Evolutionary conservation across 2,113 vertebrate species (phyloP).

Genomic region (Chauna torquata): DNA sequence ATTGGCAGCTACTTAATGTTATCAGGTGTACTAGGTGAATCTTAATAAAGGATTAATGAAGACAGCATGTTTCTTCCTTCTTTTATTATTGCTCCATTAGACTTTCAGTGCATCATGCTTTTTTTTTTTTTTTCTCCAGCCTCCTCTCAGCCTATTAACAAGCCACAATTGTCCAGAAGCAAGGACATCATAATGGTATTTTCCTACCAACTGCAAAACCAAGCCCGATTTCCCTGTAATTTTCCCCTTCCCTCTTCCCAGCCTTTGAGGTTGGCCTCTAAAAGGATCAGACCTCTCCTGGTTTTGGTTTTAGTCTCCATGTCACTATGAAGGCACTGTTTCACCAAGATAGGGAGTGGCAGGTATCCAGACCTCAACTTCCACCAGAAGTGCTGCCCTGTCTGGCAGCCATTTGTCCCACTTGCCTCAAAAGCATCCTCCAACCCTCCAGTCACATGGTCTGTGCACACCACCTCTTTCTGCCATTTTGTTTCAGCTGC

Average conservation of each 20-base stretch:
- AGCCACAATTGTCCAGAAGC: not conserved
- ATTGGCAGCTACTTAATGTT: slow-evolving; percentile 22
- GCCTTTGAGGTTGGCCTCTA: not conserved
- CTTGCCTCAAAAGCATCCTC: not conserved
- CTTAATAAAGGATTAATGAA: slow-evolving; percentile 47
- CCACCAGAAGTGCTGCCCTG: rapidly evolving
- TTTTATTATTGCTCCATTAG: slow-evolving; percentile 6
- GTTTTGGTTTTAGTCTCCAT: not conserved
- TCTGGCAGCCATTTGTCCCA: not conserved
- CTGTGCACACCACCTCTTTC: not conserved
- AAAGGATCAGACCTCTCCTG: not conserved
- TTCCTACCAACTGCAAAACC: not conserved
- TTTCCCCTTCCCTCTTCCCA: not conserved
- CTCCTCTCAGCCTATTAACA: not conserved
- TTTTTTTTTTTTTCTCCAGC: not conserved
- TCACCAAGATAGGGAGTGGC: rapidly evolving
- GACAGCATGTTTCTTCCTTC: not conserved
- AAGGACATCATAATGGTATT: rapidly evolving
- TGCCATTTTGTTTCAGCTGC: not conserved
- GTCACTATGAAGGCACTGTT: not conserved
- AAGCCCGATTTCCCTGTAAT: not conserved
- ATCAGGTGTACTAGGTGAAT: slow-evolving; percentile 7
- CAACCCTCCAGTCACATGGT: rapidly evolving
- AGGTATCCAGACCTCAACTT: not conserved
- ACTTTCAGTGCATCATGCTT: not conserved